These are phyloP conservation scores for Porites divaricata DNA, from an alignment of 92 coral and sea anemone species.

Conservation along the genomic window DNA sequence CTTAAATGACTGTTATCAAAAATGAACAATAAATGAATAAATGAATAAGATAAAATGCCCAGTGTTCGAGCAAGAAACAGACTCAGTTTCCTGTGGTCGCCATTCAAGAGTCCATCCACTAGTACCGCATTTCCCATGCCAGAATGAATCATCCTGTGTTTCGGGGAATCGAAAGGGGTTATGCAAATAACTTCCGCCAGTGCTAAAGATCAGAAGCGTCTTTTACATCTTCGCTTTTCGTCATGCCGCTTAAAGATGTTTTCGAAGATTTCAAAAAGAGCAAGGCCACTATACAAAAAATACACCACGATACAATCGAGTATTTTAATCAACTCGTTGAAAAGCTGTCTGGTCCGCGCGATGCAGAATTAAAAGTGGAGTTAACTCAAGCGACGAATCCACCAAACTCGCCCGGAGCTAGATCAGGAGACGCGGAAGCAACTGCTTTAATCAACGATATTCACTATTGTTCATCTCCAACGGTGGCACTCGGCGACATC, in stretches of 20 bases:
- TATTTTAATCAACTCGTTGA: slow-evolving; percentile 53
- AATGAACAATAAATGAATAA: too few species aligned
- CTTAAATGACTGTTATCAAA: too few species aligned
- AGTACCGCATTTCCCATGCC: background rate
- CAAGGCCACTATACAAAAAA: slow-evolving; percentile 41
- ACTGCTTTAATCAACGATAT: background rate
- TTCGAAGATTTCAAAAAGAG: slow-evolving; percentile 62
- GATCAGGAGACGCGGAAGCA: background rate
- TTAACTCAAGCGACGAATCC: slow-evolving; percentile 4
- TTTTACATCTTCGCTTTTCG: background rate
- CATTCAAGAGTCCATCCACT: slow-evolving; percentile 3
- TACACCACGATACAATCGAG: slow-evolving; percentile 59
- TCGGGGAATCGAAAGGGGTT: background rate
- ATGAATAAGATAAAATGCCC: too few species aligned
- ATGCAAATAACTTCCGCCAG: background rate
- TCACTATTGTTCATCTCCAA: background rate
- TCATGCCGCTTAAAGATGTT: slow-evolving; percentile 54
- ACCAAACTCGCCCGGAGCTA: background rate
- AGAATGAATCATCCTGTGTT: background rate
- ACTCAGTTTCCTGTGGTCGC: too few species aligned
- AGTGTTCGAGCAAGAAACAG: too few species aligned
- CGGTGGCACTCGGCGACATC: slow-evolving; percentile 18
- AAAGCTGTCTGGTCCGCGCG: slow-evolving; percentile 10
- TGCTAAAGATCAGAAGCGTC: background rate
- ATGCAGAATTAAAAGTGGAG: slow-evolving; percentile 18